phyloP scores from a whole-genome alignment of 2,113 vertebrate species.

The Mola mola region DNA sequence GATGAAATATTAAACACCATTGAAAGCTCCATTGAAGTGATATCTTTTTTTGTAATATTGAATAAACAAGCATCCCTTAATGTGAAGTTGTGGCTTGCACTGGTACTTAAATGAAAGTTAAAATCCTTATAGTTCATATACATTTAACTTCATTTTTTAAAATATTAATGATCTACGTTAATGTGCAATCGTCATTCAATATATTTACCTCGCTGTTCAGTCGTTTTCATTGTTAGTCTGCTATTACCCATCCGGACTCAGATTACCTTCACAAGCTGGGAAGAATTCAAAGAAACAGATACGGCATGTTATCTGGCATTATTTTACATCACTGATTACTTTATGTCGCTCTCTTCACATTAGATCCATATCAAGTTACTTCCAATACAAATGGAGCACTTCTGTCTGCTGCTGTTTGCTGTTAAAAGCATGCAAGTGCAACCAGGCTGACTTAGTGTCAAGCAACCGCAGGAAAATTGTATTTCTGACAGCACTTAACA shows the following conservation, averaged over 20 bases:
- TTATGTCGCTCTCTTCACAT: neutral
- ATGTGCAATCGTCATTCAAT: neutral
- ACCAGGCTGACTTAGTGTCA: neutral
- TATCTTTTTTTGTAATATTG: neutral
- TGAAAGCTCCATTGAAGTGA: constrained; percentile 1
- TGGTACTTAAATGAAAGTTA: neutral
- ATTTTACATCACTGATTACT: neutral
- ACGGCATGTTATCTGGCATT: neutral
- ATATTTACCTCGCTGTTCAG: neutral
- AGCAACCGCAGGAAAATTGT: neutral
- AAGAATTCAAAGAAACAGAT: constrained; percentile 1
- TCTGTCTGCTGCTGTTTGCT: neutral
- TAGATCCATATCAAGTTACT: neutral
- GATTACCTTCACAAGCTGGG: neutral
- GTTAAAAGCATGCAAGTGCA: neutral
- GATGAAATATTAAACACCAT: constrained; percentile 5
- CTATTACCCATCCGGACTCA: neutral
- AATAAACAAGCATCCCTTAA: neutral
- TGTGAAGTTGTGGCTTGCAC: neutral
- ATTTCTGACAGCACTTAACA: neutral
- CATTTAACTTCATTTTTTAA: neutral
- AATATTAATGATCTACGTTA: no score
- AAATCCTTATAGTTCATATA: neutral
- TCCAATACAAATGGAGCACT: neutral
- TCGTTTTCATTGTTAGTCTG: neutral